Evolutionary conservation across 2,113 vertebrate species (phyloP).

Genomic region (Oncorhynchus kisutch): DNA sequence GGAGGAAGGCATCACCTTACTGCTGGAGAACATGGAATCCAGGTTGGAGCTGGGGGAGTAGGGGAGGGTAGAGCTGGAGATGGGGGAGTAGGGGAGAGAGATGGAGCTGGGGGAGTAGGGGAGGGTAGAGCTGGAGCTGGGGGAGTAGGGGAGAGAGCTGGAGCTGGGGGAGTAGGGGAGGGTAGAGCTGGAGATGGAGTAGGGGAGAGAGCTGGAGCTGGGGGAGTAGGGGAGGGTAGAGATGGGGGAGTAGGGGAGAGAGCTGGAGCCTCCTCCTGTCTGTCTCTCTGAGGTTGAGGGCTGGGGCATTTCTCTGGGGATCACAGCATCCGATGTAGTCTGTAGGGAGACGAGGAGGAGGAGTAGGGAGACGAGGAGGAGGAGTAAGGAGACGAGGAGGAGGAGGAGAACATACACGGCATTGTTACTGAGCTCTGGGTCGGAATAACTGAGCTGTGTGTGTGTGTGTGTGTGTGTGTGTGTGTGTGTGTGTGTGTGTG

Average conservation of each 20-base stretch:
- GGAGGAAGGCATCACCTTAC: background rate
- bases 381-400: background rate
- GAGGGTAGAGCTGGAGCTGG: background rate
- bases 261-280: background rate
- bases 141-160: background rate
- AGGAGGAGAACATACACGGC: background rate
- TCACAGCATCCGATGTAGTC: background rate
- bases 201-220: background rate
- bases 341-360: constrained; percentile 17
- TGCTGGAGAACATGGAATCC: constrained; percentile 37
- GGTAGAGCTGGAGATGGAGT: background rate
- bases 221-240: background rate
- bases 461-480: background rate
- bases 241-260: background rate
- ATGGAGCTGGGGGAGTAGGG: background rate
- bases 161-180: background rate
- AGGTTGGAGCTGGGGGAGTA: background rate
- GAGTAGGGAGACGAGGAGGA: constrained; percentile 4
- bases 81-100: too few relatives aligned
- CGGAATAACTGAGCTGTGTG: background rate
- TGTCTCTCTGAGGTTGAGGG: background rate
- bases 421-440: background rate
- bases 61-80: background rate
- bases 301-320: constrained; percentile 11
- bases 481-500: constrained; percentile 11